These are phyloP conservation scores for Stictocephala bisonia DNA, from an alignment of 2,888 invertebrate genomes.

Conservation along the genomic window DNA sequence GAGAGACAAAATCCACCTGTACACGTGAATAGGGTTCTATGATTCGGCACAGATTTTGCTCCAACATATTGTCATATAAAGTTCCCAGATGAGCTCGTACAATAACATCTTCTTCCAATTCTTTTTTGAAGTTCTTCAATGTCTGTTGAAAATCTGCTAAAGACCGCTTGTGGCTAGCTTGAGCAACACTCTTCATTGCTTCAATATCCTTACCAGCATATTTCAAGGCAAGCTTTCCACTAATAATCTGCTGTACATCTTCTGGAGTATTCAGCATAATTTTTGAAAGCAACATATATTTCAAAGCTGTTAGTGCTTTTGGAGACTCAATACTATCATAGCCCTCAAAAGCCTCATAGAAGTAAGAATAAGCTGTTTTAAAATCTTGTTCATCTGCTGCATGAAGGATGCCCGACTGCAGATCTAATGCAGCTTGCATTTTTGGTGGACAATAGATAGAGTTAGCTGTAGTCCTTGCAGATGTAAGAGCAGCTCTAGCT, in stretches of 20 bases:
- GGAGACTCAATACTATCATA: constrained; percentile 94
- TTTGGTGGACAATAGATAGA: constrained; percentile 99
- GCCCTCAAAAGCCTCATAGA: constrained; percentile 99
- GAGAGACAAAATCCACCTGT: constrained; percentile 90
- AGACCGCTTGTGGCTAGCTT: constrained; percentile 96
- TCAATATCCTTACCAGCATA: constrained; percentile 96
- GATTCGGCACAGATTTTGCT: constrained; percentile 98
- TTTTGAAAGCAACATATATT: constrained; percentile 99
- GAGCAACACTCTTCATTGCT: constrained; percentile 97
- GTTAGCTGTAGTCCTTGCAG: constrained; percentile 99
- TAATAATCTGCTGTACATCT: constrained; percentile 94
- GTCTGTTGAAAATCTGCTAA: constrained; percentile 96
- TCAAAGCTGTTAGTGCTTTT: constrained; percentile 94
- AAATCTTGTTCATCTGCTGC: constrained; percentile 99
- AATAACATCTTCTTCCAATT: constrained; percentile 95
- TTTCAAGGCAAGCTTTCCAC: constrained; percentile 96
- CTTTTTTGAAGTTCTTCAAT: constrained; percentile 85
- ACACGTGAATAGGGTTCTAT: constrained; percentile 99
- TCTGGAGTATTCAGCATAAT: constrained; percentile 98
- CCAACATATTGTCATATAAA: constrained; percentile 97
- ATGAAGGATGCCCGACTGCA: constrained; percentile 98
- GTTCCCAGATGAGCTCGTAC: constrained; percentile 97
- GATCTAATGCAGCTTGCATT: constrained; percentile 96
- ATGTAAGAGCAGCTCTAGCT: constrained; percentile 95
- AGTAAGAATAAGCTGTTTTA: constrained; percentile 99